Percentiles rank a stretch among this genome's conserved stretches.
Conservation (phyloP, 2,113 vertebrate species). For the Mellivora capensis region DNA sequence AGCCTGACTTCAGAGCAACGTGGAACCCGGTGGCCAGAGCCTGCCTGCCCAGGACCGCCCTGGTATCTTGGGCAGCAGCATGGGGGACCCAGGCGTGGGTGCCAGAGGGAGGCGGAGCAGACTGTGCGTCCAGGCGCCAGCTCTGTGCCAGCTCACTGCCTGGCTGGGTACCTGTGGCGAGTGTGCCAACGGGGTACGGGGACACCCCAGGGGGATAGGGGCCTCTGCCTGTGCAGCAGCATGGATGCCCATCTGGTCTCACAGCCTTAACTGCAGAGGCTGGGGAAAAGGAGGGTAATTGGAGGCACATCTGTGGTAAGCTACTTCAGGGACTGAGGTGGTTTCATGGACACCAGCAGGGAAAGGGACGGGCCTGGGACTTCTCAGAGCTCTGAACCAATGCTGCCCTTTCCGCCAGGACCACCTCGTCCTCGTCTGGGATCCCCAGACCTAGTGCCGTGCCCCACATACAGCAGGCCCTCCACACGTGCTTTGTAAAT, state of each 20-base stretch:
- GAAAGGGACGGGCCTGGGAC: not conserved
- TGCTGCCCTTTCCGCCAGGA: fast-evolving
- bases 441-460: not conserved
- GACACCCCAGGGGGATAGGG: fast-evolving
- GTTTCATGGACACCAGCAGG: not conserved
- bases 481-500: not conserved
- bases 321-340: not conserved
- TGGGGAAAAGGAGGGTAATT: not conserved
- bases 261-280: not conserved
- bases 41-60: not conserved
- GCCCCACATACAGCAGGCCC: not conserved
- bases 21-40: not conserved
- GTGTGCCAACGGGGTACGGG: not conserved
- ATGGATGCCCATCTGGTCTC: not conserved
- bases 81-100: not conserved
- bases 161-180: fast-evolving
- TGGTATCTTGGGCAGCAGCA: fast-evolving
- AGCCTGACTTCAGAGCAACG: not conserved
- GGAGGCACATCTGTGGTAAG: not conserved
- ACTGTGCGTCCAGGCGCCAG: fast-evolving
- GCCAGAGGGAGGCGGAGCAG: not conserved
- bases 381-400: not conserved
- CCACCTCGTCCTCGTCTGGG: not conserved
- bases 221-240: not conserved
- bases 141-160: not conserved